Conservation (phyloP, 2,797 vertebrate genomes). For the Moxostoma hubbsi region DNA sequence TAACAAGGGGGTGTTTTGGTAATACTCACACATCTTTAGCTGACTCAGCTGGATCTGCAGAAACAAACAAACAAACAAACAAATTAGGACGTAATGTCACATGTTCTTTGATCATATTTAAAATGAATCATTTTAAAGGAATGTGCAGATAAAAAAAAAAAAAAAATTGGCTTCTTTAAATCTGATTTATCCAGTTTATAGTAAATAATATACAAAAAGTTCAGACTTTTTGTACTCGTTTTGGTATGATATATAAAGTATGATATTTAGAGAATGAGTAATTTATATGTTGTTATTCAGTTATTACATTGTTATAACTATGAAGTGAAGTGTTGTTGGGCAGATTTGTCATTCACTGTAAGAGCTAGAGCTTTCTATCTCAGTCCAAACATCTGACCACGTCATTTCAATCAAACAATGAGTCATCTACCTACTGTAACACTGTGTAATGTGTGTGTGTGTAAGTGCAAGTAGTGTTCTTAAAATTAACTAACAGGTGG, state of each 20-base stretch:
- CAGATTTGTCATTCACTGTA: conserved; percentile 1
- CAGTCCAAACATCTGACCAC: background rate
- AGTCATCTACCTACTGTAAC: conserved; percentile 26
- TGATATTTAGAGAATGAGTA: background rate
- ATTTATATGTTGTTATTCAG: background rate
- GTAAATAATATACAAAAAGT: background rate
- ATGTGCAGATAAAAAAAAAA: no score
- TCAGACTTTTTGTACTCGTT: no score
- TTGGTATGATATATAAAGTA: no score
- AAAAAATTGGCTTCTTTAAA: background rate
- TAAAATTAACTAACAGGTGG: background rate
- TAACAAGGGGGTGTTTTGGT: background rate
- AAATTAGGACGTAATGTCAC: background rate
- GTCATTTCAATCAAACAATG: conserved; percentile 40
- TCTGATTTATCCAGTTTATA: background rate
- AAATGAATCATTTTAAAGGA: no score
- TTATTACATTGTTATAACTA: conserved; percentile 6
- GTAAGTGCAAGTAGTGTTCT: background rate
- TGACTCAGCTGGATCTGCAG: conserved; percentile 74
- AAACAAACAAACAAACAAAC: conserved; percentile 24
- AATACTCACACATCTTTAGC: conserved; percentile 81
- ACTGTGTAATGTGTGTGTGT: background rate
- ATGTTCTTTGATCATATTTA: no score
- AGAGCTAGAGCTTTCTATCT: background rate
- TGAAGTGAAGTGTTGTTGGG: background rate